These are phyloP conservation scores for Apocrypta bakeri DNA, from an alignment of 1,140 invertebrate genomes.

Conservation along the genomic window DNA sequence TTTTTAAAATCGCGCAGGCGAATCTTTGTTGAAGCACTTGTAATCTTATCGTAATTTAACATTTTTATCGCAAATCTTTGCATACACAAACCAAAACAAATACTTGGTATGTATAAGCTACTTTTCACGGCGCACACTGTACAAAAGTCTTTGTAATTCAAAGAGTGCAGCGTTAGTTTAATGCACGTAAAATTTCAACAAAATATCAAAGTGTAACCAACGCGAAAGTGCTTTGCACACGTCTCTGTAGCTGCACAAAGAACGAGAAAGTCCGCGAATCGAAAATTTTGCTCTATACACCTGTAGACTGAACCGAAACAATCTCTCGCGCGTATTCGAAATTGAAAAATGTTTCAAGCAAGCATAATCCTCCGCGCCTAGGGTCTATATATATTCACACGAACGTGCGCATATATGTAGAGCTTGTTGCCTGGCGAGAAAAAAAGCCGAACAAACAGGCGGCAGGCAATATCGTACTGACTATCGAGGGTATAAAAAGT, in stretches of 20 bases:
- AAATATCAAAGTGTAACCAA: background rate
- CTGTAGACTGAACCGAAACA: background rate
- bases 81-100: background rate
- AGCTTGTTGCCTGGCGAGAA: conserved; percentile 30
- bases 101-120: background rate
- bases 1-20: background rate
- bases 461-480: conserved; percentile 38
- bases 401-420: conserved; percentile 44
- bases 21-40: background rate
- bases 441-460: conserved; percentile 1
- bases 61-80: background rate
- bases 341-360: conserved; percentile 19
- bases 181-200: background rate
- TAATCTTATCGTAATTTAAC: background rate
- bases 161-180: background rate
- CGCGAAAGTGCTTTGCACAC: background rate
- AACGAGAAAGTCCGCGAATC: background rate
- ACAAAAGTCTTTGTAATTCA: background rate
- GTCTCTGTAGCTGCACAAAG: background rate
- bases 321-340: background rate
- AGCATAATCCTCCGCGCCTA: conserved; percentile 39
- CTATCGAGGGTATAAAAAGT: conserved; percentile 34
- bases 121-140: background rate
- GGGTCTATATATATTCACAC: conserved; percentile 39
- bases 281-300: background rate